Evolutionary conservation across 2,888 invertebrate species (phyloP).

Genomic region (Blera fallax): DNA sequence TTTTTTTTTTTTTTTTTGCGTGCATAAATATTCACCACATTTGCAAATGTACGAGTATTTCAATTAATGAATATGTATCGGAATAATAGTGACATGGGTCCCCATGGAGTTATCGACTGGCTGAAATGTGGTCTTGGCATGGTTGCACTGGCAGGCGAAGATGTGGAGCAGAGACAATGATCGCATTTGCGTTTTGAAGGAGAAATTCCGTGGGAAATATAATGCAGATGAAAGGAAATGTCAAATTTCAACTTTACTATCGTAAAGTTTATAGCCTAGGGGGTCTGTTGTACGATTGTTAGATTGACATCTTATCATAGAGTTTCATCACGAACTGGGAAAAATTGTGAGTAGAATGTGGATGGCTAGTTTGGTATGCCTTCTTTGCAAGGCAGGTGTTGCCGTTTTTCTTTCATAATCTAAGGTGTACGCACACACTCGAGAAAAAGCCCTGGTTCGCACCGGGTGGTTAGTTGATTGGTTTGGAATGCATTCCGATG

Average conservation of each 20-base stretch:
- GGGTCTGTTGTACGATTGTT: constrained; percentile 26
- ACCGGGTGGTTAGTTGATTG: too few relatives aligned
- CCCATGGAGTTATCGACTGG: constrained; percentile 62
- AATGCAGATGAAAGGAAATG: constrained; percentile 68
- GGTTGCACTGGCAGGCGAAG: constrained; percentile 1
- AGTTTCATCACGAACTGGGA: constrained; percentile 12
- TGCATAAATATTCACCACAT: constrained; percentile 70
- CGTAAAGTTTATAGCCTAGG: constrained; percentile 51
- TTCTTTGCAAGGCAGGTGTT: not conserved
- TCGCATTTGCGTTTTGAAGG: constrained; percentile 51
- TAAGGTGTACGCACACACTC: too few relatives aligned
- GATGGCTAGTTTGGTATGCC: constrained; percentile 25
- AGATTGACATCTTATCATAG: constrained; percentile 35
- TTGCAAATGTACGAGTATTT: constrained; percentile 67
- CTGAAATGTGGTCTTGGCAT: constrained; percentile 51
- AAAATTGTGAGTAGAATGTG: not conserved
- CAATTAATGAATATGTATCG: constrained; percentile 73
- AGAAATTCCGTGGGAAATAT: constrained; percentile 69
- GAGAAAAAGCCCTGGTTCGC: too few relatives aligned
- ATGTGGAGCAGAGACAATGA: constrained; percentile 40
- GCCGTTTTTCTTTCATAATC: not conserved
- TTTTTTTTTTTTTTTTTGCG: constrained; percentile 46
- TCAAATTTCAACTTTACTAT: constrained; percentile 69
- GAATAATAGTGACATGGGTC: constrained; percentile 71
- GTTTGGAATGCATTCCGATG: too few relatives aligned